Evolutionary conservation across 2,888 invertebrate genomes (phyloP), one percentile per base, ranked within the genome.

Genomic region (Allophyes oxyacanthae): DNA sequence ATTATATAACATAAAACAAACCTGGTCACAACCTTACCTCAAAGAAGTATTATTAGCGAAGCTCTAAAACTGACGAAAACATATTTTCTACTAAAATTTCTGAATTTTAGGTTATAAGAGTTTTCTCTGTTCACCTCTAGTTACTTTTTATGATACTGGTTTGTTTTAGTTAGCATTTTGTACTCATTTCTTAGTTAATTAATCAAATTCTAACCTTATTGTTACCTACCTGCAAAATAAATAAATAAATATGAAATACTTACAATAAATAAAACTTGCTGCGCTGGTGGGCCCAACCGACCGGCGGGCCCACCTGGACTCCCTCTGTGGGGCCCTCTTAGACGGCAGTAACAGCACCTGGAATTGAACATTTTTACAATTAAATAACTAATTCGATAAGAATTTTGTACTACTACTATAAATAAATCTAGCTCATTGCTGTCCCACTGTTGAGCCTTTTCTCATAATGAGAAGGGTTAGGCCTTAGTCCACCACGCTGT

Each of bases 301-400:
- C 0, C 13, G 89, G 88, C 64, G 89, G 89, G 89, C 89, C 89
- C 89, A 86, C 89, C 84, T 84, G 58, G 54, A 42, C 53, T 52
- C 55, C 57, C 54, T 14, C 36, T 52, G 41, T 20, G 46, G 61
- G 43, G 59, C 58, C 68, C 74, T 71, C 48, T 50, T 69, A 66
- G 54, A 42, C 44, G 59, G 37, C 43, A 33, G 11, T 20, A 40
- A 28, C 28, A 5, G 41, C 72, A 64, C 84, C 88, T 88, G 88
- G 28, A 89, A 88, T 79, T 72, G 53, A 80, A 43, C 78, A 15
- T 63, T 7, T 2, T 5, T 10, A 15, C 0, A 5, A 0, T 2
- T 54, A 38, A 54, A 40, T 48, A 20, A 28, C 0, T 42, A 13
- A 1, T 41, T 41, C 3, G 2, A n/a, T n/a, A n/a, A n/a, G n/a